phyloP scores from a whole-genome alignment of 2,888 invertebrate genomes.

The Cactoblastis cactorum region DNA sequence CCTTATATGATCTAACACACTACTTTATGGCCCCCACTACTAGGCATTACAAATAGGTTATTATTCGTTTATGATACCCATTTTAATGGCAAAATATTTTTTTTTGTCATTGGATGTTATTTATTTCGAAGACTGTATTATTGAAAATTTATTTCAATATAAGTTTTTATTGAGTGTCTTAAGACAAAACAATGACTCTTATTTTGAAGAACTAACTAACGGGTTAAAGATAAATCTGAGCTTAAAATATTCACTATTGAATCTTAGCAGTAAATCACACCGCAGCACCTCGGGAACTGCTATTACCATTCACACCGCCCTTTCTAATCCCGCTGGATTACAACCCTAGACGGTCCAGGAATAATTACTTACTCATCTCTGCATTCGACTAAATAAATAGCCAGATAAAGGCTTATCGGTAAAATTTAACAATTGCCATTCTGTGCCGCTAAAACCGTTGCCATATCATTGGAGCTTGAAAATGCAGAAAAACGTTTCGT shows the following conservation, averaged over 20 bases:
- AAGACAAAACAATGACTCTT: background rate
- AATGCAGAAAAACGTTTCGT: too few relatives aligned
- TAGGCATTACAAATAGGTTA: too few relatives aligned
- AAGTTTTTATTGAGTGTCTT: background rate
- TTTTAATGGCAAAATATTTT: too few relatives aligned
- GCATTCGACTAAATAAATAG: conserved; percentile 50
- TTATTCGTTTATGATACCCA: too few relatives aligned
- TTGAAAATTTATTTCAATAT: too few relatives aligned
- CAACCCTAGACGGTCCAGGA: conserved; percentile 69
- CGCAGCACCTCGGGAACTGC: conserved; percentile 69
- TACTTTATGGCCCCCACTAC: too few relatives aligned
- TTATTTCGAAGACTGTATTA: too few relatives aligned
- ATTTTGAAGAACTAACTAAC: conserved; percentile 38
- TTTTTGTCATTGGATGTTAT: too few relatives aligned
- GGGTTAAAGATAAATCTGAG: conserved; percentile 61
- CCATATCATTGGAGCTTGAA: too few relatives aligned
- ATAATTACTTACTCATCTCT: conserved; percentile 73
- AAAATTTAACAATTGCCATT: conserved; percentile 37
- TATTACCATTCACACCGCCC: conserved; percentile 77
- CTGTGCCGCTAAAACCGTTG: conserved; percentile 21
- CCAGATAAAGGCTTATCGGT: conserved; percentile 36
- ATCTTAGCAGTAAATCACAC: conserved; percentile 77
- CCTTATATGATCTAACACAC: too few relatives aligned
- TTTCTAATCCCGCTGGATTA: conserved; percentile 75
- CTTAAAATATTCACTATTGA: conserved; percentile 78